phyloP scores from a whole-genome alignment of 2,113 vertebrate genomes.

The Microtus montanus region DNA sequence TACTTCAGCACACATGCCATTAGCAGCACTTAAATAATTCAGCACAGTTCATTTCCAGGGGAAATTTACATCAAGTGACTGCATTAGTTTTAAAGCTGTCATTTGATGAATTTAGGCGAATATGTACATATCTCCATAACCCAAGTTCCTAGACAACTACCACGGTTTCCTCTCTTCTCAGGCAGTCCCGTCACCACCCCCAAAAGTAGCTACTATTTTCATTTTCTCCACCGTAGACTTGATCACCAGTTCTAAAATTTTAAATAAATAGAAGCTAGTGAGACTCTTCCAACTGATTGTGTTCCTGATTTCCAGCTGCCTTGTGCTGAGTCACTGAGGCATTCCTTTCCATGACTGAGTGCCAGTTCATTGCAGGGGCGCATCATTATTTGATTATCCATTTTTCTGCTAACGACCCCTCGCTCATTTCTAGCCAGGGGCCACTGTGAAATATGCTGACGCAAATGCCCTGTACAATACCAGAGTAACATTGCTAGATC shows the following conservation, averaged over 20 bases:
- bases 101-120: not conserved
- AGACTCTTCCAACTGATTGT: not conserved
- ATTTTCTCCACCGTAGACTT: not conserved
- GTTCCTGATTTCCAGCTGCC: not conserved
- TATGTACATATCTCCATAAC: not conserved
- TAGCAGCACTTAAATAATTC: constrained; percentile 38
- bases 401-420: not conserved
- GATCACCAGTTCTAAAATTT: not conserved
- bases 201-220: not conserved
- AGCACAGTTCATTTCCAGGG: not conserved
- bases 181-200: not conserved
- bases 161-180: not conserved
- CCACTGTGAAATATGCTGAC: not conserved
- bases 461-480: not conserved
- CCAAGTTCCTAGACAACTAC: not conserved
- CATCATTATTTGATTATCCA: not conserved
- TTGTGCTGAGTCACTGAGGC: not conserved
- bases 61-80: constrained; percentile 19
- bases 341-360: constrained; percentile 7
- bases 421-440: not conserved
- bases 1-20: not conserved
- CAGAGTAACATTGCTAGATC: not conserved
- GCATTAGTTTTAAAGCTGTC: not conserved
- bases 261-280: not conserved
- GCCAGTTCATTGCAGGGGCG: not conserved